A percentile compares a stretch with the other conserved stretches of the same genome.
These are phyloP conservation scores for Micronycteris hirsuta DNA, from an alignment of 2,113 vertebrate species.

Conservation along the genomic window DNA sequence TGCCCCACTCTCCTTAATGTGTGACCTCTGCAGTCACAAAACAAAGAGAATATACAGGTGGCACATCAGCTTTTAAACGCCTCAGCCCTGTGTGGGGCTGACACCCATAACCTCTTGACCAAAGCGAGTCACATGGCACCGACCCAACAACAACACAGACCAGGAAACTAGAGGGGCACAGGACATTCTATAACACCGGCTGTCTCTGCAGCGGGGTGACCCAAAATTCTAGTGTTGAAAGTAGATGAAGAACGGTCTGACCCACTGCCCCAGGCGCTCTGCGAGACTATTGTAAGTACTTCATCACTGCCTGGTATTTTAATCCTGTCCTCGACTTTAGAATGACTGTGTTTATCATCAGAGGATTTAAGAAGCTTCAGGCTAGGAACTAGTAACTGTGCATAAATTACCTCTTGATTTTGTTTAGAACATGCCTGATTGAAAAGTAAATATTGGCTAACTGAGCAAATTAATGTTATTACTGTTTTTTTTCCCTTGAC, in stretches of 20 bases:
- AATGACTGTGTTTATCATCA: neutral
- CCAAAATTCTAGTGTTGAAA: neutral
- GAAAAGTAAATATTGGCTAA: neutral
- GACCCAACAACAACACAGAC: neutral
- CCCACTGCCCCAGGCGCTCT: neutral
- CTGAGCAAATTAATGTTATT: neutral
- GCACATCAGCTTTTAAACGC: too few species aligned
- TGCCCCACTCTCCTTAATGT: neutral
- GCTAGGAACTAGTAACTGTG: neutral
- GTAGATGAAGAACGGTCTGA: neutral
- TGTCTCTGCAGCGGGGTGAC: neutral
- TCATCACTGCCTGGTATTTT: neutral
- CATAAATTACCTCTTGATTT: neutral
- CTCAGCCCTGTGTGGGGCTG: too few species aligned
- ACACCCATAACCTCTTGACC: neutral
- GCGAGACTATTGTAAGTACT: neutral
- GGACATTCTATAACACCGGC: neutral
- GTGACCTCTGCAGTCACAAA: neutral
- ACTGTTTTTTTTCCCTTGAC: neutral
- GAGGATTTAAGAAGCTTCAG: neutral
- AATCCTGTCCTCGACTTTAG: neutral
- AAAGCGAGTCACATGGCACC: neutral
- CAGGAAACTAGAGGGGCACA: neutral
- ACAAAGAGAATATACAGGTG: neutral
- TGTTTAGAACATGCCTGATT: neutral